Evolutionary conservation across 2,113 vertebrate genomes (phyloP).

Genomic region (Pseudopipra pipra): DNA sequence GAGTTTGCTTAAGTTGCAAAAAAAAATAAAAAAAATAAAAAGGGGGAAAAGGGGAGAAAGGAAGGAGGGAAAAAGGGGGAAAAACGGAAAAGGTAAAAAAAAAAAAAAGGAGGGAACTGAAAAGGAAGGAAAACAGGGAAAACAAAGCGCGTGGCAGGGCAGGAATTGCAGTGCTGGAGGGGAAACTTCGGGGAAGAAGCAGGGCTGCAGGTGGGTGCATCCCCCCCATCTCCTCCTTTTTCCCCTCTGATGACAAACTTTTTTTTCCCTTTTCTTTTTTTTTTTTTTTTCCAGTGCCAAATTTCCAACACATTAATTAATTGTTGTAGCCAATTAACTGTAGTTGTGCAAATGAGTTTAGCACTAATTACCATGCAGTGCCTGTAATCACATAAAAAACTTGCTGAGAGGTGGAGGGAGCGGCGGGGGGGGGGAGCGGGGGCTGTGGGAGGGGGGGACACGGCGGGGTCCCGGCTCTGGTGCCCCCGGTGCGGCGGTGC

Average conservation of each 20-base stretch:
- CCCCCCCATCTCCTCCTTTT: neutral
- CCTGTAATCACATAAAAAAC: constrained; percentile 85
- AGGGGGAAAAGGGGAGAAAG: neutral
- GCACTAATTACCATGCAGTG: constrained; percentile 98
- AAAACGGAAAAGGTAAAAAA: neutral
- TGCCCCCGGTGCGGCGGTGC: neutral
- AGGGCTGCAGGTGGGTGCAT: neutral
- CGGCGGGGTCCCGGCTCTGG: too few relatives aligned
- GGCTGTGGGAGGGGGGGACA: too few relatives aligned
- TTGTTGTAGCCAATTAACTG: constrained; percentile 99
- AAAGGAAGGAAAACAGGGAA: constrained; percentile 22
- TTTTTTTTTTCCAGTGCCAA: constrained; percentile 86
- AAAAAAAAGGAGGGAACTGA: neutral
- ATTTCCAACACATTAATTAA: constrained; percentile 99
- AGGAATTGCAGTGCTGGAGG: neutral
- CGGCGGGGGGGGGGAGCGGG: too few relatives aligned
- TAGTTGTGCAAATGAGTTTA: constrained; percentile 97
- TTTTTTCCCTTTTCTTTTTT: constrained; percentile 56
- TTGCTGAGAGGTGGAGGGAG: constrained; percentile 19
- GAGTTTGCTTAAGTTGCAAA: constrained; percentile 80
- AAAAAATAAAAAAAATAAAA: constrained; percentile 59
- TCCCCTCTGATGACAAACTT: constrained; percentile 75
- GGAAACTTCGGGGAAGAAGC: constrained; percentile 49
- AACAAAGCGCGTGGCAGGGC: neutral
- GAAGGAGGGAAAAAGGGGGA: constrained; percentile 49